A percentile compares a stretch with the other conserved stretches of the same genome.
phyloP scores from a whole-genome alignment of 2,888 invertebrate genomes.

The Drosophila ezoana region DNA sequence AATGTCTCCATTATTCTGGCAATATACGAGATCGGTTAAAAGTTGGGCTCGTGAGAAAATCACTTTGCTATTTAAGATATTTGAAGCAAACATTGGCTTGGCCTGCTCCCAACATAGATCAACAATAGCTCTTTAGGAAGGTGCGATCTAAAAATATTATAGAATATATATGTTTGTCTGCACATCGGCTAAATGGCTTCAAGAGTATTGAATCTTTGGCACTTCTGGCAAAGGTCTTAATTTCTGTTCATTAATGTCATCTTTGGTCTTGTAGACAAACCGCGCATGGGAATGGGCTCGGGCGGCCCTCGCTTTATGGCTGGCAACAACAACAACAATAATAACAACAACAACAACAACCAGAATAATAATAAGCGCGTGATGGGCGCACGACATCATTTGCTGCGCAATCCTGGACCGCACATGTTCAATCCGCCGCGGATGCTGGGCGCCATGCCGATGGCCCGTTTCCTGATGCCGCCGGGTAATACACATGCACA shows the following conservation, averaged over 20 bases:
- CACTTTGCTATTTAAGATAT: too few species aligned
- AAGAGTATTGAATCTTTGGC: too few species aligned
- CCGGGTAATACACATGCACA: constrained; percentile 77
- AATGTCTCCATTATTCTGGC: too few species aligned
- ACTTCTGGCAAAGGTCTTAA: too few species aligned
- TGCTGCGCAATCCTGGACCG: constrained; percentile 68
- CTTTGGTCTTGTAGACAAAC: constrained; percentile 66
- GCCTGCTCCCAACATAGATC: too few species aligned
- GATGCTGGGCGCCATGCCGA: constrained; percentile 64
- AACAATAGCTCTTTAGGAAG: too few species aligned
- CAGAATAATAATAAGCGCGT: constrained; percentile 42
- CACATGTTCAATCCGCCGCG: constrained; percentile 62
- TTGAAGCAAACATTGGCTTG: too few species aligned
- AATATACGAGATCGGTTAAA: too few species aligned
- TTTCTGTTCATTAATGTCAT: neutral
- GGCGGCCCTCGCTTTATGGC: constrained; percentile 69
- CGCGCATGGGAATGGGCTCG: constrained; percentile 53
- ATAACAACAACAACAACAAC: constrained; percentile 45
- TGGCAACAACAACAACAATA: constrained; percentile 57
- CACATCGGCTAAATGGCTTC: too few species aligned
- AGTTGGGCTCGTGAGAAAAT: too few species aligned
- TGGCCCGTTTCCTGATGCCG: constrained; percentile 68
- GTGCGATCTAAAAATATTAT: too few species aligned
- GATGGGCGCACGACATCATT: constrained; percentile 71
- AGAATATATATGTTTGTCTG: too few species aligned